Evolutionary conservation across 2,113 vertebrate genomes (phyloP).

Genomic region (Nicator chloris): DNA sequence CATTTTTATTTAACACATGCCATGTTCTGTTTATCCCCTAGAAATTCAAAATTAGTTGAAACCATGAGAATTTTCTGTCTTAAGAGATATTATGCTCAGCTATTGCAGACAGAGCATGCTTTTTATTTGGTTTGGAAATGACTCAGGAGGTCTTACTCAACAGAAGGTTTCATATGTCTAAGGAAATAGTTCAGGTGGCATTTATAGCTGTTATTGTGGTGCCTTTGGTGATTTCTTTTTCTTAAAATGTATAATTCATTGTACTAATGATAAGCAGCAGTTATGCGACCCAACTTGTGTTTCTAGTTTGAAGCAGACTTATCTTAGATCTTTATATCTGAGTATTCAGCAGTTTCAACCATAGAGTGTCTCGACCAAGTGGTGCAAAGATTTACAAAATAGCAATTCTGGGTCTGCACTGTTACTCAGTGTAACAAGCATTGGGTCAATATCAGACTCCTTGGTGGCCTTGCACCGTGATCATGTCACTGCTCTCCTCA

Average conservation of each 20-base stretch:
- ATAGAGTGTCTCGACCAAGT: background rate
- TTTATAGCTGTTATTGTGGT: background rate
- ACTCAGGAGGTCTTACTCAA: background rate
- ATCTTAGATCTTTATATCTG: background rate
- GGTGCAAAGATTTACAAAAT: background rate
- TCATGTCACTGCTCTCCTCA: background rate
- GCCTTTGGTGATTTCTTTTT: background rate
- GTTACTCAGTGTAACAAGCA: background rate
- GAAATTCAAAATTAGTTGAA: background rate
- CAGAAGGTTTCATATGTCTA: background rate
- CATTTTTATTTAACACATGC: background rate
- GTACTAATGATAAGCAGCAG: background rate
- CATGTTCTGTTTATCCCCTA: background rate
- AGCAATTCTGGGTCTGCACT: background rate
- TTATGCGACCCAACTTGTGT: background rate
- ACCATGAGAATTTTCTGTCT: background rate
- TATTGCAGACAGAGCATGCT: background rate
- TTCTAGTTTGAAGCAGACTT: background rate
- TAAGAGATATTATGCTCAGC: background rate
- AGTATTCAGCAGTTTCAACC: background rate
- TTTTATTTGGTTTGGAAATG: background rate
- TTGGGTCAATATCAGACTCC: background rate
- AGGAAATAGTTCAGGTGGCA: background rate
- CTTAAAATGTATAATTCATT: background rate
- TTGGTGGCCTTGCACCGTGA: background rate